Conservation (phyloP, 2,888 invertebrate genomes). For the Azorinus chamasolen region DNA sequence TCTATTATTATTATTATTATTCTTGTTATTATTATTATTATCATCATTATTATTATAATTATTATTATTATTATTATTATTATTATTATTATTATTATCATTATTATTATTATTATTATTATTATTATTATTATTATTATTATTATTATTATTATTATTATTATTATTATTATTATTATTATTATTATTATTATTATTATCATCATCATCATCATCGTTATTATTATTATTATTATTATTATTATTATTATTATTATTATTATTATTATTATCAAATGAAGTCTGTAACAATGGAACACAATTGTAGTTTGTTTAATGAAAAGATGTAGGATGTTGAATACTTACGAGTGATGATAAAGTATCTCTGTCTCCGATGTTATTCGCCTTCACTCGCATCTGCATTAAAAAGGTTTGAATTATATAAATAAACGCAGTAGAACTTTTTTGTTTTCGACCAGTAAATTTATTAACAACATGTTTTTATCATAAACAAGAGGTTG, state of each 20-base stretch:
- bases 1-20: too few species aligned
- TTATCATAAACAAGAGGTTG: too few species aligned
- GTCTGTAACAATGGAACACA: too few species aligned
- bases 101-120: background rate
- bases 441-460: too few species aligned
- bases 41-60: background rate
- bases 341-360: too few species aligned
- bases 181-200: background rate
- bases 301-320: too few species aligned
- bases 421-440: too few species aligned
- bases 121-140: background rate
- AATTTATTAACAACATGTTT: too few species aligned
- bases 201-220: background rate
- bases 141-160: background rate
- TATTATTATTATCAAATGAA: background rate
- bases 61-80: conserved; percentile 3
- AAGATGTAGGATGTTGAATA: too few species aligned
- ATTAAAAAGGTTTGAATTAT: too few species aligned
- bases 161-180: conserved; percentile 6
- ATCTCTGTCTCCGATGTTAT: too few species aligned
- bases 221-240: background rate
- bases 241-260: background rate
- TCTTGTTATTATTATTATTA: background rate
- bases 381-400: too few species aligned
- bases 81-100: background rate